These are phyloP conservation scores for Ceryle rudis DNA, from an alignment of 2,797 vertebrate species.

Conservation along the genomic window DNA sequence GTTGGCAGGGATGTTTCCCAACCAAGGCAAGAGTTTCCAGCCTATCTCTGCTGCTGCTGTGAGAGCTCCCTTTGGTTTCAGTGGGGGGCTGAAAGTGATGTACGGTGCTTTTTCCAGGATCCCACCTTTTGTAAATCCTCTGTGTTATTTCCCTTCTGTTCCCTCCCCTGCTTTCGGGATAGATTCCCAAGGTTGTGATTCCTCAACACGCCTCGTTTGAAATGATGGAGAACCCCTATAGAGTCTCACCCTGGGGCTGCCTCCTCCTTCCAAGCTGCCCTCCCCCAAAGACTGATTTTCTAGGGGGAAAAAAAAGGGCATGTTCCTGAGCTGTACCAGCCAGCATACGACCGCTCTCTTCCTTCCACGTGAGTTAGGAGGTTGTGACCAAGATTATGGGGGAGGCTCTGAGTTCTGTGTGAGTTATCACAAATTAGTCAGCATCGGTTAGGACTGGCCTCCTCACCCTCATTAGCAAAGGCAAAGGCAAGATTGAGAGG, in stretches of 20 bases:
- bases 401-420: background rate
- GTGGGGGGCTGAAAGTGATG: background rate
- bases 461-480: conserved; percentile 5
- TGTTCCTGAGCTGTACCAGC: background rate
- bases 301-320: background rate
- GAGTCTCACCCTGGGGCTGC: background rate
- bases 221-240: background rate
- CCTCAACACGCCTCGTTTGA: background rate
- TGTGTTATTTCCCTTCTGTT: background rate
- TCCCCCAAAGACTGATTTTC: background rate
- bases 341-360: background rate
- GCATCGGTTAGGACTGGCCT: background rate
- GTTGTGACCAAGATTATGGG: background rate
- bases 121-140: background rate
- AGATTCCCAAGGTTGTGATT: background rate
- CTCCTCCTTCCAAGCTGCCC: background rate
- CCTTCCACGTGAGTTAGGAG: background rate
- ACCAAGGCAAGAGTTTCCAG: background rate
- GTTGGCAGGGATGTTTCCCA: background rate
- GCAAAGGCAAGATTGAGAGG: background rate
- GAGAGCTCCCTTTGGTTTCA: background rate
- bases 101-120: background rate
- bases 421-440: background rate
- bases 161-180: background rate
- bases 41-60: background rate